Base-by-base conservation (phyloP, 2,797 vertebrate species). In the Coreius guichenoti region DNA sequence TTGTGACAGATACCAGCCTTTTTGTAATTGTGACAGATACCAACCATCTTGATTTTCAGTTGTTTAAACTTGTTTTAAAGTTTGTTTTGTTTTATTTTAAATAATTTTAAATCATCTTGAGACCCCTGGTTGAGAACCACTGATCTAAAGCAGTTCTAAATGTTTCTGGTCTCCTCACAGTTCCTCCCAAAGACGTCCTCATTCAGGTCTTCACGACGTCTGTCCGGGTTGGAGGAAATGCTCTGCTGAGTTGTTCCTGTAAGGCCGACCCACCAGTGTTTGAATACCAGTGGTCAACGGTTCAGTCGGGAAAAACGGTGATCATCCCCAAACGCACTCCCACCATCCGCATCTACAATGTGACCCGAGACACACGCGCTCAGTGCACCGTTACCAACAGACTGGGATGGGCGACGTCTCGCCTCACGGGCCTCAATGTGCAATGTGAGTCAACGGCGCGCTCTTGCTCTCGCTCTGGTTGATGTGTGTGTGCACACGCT, bases 221-320 rank as follows among this genome's bases (percentile, higher is more conserved):
- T 0, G 92, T 96, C 65, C 91, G 85, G 49, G 95, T 95, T 76
- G 95, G 96, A 29, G 93, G 92, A 80, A 95, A 43, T 0, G 94
- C 91, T 23, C 89, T 94, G 72, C 82, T 96, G 80, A 76, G 79
- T 82, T 96, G 96, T 76, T 91, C 92, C 5, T 96, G 95, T 89
- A 96, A 95, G 88, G 94, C 95, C 0, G 95, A 96, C 88, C 96
- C 96, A 0, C 95, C 96, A 0, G 92, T 86, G 5, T 87, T 90
- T 9, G 88, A 90, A 56, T 96, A 95, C 89, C 91, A 74, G 90
- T 96, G 96, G 96, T 94, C 93, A 77, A 94, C 91, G 88, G 92
- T 81, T 26, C 92, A 93, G 63, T 89, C 85, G 0, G 93, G 93
- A 8, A 90, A 0, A 26, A 90, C 86, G 0, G 83, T 90, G 67